These are phyloP conservation scores for Agrochola circellaris DNA, from an alignment of 2,888 invertebrate species.

Conservation along the genomic window DNA sequence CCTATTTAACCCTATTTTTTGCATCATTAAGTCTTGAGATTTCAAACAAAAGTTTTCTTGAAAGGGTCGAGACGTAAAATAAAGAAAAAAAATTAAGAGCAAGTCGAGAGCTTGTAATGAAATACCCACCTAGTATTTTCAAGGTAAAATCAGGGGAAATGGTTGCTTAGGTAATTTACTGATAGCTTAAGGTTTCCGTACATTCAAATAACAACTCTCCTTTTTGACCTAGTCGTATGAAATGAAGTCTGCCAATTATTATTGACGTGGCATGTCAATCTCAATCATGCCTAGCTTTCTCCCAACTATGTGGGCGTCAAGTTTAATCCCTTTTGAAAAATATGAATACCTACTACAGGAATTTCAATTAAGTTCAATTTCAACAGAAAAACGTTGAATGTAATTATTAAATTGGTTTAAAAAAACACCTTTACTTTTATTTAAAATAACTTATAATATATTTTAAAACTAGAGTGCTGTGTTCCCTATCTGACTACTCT, in stretches of 20 bases:
- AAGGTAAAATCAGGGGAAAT: not conserved
- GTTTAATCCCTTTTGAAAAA: too few relatives aligned
- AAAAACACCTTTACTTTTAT: too few relatives aligned
- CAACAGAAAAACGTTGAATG: not conserved
- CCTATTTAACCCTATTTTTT: not conserved
- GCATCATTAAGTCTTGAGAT: slow-evolving; percentile 11
- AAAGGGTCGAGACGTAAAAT: too few relatives aligned
- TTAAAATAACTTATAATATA: too few relatives aligned
- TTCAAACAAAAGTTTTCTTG: not conserved
- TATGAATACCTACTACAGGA: too few relatives aligned
- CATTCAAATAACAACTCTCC: not conserved
- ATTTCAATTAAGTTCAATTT: not conserved
- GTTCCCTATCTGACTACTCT: too few relatives aligned
- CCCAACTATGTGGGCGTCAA: too few relatives aligned
- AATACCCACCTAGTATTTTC: not conserved
- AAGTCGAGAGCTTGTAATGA: not conserved
- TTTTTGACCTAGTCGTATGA: not conserved
- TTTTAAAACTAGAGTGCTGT: too few relatives aligned
- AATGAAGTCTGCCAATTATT: not conserved
- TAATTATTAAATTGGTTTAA: too few relatives aligned
- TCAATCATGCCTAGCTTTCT: too few relatives aligned
- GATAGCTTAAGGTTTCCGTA: not conserved
- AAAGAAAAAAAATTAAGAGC: not conserved
- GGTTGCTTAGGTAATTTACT: too few relatives aligned
- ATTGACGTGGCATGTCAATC: too few relatives aligned